Evolutionary conservation across 2,888 invertebrate genomes (phyloP).

Genomic region (Pyrocoelia pectoralis): DNA sequence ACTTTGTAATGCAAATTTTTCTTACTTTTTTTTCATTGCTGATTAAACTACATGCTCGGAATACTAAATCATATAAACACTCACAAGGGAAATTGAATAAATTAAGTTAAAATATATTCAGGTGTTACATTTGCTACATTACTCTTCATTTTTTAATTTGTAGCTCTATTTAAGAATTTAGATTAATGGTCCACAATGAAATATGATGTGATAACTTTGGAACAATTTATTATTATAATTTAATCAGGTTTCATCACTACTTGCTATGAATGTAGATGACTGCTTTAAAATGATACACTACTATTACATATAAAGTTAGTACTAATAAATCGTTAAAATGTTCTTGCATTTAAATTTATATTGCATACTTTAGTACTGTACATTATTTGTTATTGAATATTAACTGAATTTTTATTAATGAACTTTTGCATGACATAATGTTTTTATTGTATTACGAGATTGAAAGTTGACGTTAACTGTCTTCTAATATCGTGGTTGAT

Average conservation of each 20-base stretch:
- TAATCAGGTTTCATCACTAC: background rate
- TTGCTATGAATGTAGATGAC: background rate
- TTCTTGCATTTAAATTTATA: too few relatives aligned
- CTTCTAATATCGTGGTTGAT: too few relatives aligned
- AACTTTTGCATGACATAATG: too few relatives aligned
- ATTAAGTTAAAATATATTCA: background rate
- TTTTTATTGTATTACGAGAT: too few relatives aligned
- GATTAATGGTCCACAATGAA: background rate
- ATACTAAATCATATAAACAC: background rate
- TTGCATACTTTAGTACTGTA: too few relatives aligned
- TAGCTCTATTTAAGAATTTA: background rate
- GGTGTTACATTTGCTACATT: background rate
- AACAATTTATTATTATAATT: background rate
- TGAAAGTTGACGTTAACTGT: too few relatives aligned
- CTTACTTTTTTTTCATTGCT: background rate
- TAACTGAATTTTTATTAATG: too few relatives aligned
- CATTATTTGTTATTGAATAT: too few relatives aligned
- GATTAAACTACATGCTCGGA: background rate
- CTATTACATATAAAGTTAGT: too few relatives aligned
- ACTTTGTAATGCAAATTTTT: too few relatives aligned
- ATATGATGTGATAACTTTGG: background rate
- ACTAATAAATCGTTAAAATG: too few relatives aligned
- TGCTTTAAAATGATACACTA: too few relatives aligned
- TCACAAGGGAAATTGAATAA: background rate
- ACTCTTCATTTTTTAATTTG: constrained; percentile 1